Evolutionary conservation across 2,888 invertebrate genomes (phyloP), one percentile per base, ranked within the genome.

Genomic region (Aleiodes testaceus): DNA sequence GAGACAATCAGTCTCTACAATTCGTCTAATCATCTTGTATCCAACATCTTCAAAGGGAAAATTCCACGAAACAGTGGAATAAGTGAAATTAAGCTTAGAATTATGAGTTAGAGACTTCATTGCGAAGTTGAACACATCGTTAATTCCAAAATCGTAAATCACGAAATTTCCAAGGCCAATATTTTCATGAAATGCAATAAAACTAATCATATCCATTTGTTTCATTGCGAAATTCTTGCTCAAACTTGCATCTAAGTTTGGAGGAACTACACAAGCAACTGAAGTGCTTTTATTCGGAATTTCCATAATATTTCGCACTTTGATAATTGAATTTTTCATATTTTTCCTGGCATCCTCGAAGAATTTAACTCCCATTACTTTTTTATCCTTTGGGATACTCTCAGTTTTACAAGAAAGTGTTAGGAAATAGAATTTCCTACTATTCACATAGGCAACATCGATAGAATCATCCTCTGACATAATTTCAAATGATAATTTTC

Each of bases 151-250:
- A 76, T 92, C 91, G 79, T 93, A 93, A 73, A 92, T 89, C 55
- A 93, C 89, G 80, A 93, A 93, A 75, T 91, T 89, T 77, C 91
- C 89, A 1, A 93, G 89, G 1, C 93, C 93, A 82, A 93, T 89
- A 78, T 92, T 87, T 77, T 91, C 90, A 75, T 94, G 93, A 80
- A 91, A 92, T 22, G 91, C 91, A 55, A 93, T 80, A 80, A 93
- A 93, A 80, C 92, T 91, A 66, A 92, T 88, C 75, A 93, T 90
- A 12, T 90, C 87, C 79, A 89, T 89, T 77, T 90, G 89, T 2
- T 89, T 89, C 16, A 91, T 87, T 12, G 89, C 50, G 20, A 50
- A 16, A 50, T 84, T 2, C 89, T 91, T 63, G 89, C 87, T 80
- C 88, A 14, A 26, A 5, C 26, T 26, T 26, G 26, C 42, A 0